Evolutionary conservation across 2,888 invertebrate genomes (phyloP).

Genomic region (Peribatodes rhomboidaria): DNA sequence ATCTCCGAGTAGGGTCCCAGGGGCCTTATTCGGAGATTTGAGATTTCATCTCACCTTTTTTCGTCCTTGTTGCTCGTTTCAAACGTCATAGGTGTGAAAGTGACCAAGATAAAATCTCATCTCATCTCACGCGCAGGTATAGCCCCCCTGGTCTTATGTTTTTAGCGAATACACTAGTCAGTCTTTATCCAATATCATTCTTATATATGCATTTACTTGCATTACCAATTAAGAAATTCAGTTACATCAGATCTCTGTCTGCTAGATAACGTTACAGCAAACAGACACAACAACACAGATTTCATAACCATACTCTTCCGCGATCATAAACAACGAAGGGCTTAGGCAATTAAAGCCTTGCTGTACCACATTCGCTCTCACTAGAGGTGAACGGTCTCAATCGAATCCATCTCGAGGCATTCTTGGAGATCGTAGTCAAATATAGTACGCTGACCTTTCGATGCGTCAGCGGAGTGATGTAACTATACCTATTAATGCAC

Average conservation of each 20-base stretch:
- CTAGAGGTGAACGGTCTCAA: slow-evolving; percentile 35
- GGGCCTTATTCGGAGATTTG: too few relatives aligned
- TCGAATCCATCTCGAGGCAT: slow-evolving; percentile 36
- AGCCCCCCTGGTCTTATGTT: too few relatives aligned
- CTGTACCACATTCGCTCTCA: slow-evolving; percentile 36
- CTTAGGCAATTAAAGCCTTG: slow-evolving; percentile 64
- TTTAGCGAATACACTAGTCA: too few relatives aligned
- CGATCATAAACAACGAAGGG: slow-evolving; percentile 56
- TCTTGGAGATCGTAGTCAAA: slow-evolving; percentile 54
- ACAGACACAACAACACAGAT: slow-evolving; percentile 13
- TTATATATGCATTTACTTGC: background rate
- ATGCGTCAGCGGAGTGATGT: slow-evolving; percentile 83
- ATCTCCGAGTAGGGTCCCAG: too few relatives aligned
- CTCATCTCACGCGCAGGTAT: too few relatives aligned
- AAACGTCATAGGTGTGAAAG: too few relatives aligned
- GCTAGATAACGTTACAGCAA: slow-evolving; percentile 4
- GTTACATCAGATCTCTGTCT: background rate
- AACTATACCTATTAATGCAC: slow-evolving; percentile 64
- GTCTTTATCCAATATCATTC: background rate
- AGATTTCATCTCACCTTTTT: too few relatives aligned
- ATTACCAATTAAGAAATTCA: background rate
- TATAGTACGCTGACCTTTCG: slow-evolving; percentile 82
- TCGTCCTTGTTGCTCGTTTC: too few relatives aligned
- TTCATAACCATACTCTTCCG: slow-evolving; percentile 37
- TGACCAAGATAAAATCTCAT: too few relatives aligned